These are phyloP conservation scores for Plebejus anna DNA, from an alignment of 2,888 invertebrate species.

Conservation along the genomic window DNA sequence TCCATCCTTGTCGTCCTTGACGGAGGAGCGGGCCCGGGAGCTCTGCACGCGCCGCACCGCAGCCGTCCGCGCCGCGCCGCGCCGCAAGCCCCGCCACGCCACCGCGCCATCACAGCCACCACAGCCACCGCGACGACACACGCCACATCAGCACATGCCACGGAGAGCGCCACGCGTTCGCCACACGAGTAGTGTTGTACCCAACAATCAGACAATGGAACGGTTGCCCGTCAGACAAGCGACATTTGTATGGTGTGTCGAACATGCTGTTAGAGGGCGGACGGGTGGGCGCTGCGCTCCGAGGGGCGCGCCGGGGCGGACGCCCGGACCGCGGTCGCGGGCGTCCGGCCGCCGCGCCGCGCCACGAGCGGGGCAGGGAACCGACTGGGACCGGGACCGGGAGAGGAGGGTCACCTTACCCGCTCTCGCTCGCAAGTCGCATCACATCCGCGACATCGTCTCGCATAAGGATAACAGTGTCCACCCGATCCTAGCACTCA, in stretches of 20 bases:
- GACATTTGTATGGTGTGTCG: conserved; percentile 77
- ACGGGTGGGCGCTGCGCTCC: conserved; percentile 61
- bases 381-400: conserved; percentile 43
- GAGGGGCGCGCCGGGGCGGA: conserved; percentile 49
- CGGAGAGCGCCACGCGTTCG: conserved; percentile 76
- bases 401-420: conserved; percentile 44
- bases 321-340: conserved; percentile 50
- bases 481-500: conserved; percentile 63
- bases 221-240: conserved; percentile 82
- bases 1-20: conserved; percentile 99
- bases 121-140: conserved; percentile 37
- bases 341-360: conserved; percentile 39
- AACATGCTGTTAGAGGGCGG: conserved; percentile 78
- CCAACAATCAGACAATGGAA: conserved; percentile 81
- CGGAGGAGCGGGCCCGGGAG: conserved; percentile 91
- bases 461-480: conserved; percentile 58
- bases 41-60: conserved; percentile 79
- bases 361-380: conserved; percentile 44
- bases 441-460: conserved; percentile 46
- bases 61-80: conserved; percentile 47
- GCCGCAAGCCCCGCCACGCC: conserved; percentile 43
- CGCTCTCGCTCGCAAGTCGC: conserved; percentile 47
- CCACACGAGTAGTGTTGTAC: conserved; percentile 81
- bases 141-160: conserved; percentile 55
- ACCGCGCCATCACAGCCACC: conserved; percentile 47